phyloP scores from a whole-genome alignment of 2,113 vertebrate genomes.

The Cettia cetti region DNA sequence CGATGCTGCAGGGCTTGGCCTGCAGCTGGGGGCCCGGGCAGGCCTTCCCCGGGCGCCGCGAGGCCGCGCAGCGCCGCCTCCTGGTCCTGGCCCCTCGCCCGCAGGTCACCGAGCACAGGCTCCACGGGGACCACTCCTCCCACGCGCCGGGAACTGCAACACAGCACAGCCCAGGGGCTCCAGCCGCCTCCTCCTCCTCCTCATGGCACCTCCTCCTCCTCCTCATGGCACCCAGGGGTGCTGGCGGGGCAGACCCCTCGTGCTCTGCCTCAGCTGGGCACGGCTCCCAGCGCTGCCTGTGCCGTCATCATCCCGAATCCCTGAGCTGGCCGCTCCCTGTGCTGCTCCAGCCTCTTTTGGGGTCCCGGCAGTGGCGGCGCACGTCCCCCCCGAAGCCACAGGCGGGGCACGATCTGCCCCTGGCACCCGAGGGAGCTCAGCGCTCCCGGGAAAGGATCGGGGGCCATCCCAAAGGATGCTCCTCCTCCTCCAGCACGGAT shows the following conservation, averaged over 20 bases:
- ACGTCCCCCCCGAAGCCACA: rapidly evolving
- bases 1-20: conserved; percentile 94
- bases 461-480: neutral
- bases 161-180: conserved; percentile 64
- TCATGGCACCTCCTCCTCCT: neutral
- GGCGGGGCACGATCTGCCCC: rapidly evolving
- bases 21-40: conserved; percentile 86
- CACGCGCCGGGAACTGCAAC: conserved; percentile 90
- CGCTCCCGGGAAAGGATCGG: rapidly evolving
- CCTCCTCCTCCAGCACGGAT: rapidly evolving
- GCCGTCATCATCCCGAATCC: rapidly evolving
- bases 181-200: neutral
- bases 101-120: conserved; percentile 94
- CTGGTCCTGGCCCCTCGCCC: conserved; percentile 91
- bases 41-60: conserved; percentile 75
- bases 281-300: rapidly evolving
- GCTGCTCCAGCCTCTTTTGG: neutral
- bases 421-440: rapidly evolving
- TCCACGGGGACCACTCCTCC: conserved; percentile 95
- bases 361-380: neutral
- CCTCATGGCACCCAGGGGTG: neutral
- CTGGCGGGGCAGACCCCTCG: neutral
- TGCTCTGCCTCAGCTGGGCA: neutral
- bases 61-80: conserved; percentile 85
- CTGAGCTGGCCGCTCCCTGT: neutral